Base-by-base conservation (phyloP, 2,888 invertebrate species). In the Drosophila meridiana region DNA sequence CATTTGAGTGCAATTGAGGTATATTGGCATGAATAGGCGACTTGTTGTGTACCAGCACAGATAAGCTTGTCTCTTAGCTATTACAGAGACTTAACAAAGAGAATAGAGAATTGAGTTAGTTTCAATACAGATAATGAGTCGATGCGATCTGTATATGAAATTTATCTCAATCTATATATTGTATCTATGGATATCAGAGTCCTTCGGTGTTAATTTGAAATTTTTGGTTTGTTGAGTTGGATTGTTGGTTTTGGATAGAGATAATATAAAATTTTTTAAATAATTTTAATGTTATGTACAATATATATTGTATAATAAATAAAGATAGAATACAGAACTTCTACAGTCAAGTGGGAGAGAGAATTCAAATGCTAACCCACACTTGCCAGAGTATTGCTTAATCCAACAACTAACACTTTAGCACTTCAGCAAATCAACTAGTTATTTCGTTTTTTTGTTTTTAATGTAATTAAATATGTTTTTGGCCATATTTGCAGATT, bases 401-500 rank as follows among this genome's bases (percentile, higher is more conserved):
- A 38, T 38, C 28, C 4, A 36, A 0, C 26, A 20, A 7, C 6
- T 7, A 4, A 20, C 20, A 20, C 20, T 20, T 5, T 1, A 20
- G 20, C 34, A 6, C 9, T 34, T 20, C 1, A 4, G 11, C 34
- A n/a, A 1, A 11, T 9, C 32, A 1, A n/a, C 2, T 30, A 7
- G 30, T 7, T 8, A n/a, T n/a, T n/a, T 20, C 1, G 20, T 20
- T 20, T 20, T 20, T 20, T 20, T 20, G 20, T 20, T 11, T 50
- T 13, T 42, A 58, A 45, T 58, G 14, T 36, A 58, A 58, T 65
- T 34, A 55, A 9, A 38, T 55, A 28, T 55, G 14, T 40, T 55
- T 55, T 38, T 34, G 20, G 55, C 9, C 4, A 26, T 40, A 28
- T 62, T 69, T 95, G 63, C 94, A 98, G 98, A 96, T 98, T 94